Base-by-base conservation (phyloP, 2,797 vertebrate species). In the Setipinna tenuifilis region DNA sequence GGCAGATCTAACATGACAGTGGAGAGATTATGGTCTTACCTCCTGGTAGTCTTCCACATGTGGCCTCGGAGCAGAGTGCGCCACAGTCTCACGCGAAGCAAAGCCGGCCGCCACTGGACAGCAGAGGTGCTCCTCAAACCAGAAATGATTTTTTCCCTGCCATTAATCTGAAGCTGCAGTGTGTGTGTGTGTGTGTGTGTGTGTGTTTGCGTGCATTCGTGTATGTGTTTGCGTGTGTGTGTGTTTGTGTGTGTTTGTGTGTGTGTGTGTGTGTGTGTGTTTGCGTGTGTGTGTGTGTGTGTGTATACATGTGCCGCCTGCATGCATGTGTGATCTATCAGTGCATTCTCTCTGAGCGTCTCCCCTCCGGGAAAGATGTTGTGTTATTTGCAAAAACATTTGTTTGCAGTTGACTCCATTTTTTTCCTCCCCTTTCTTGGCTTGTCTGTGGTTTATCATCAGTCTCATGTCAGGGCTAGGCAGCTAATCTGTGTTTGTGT, bases 371-470 rank as follows among this genome's bases (percentile, higher is more conserved):
- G 4, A 9, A 11, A 65, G 62, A 28, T 65, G 65, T 28, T n/a
- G n/a, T 68, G 23, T 71, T 71, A 71, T 71, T 71, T 83, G 90
- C 87, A 61, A 89, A 85, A 83, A 87, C 9, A 25, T 86, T 83
- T 87, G 85, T 89, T 84, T 85, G 91, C 90, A 90, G 91, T 92
- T 85, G 89, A 59, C 62, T 68, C 46, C 46, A 48, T n/a, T n/a
- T 17, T 68, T 65, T 31, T 31, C 10, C 11, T 25, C 65, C 10
- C 23, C 0, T 5, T 10, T 71, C 88, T 87, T 86, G 90, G 90
- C 91, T 88, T 87, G 84, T 90, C 87, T 89, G 88, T 91, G 91
- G 89, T 87, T 93, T 92, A 87, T 85, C 83, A 44, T 87, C 85
- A 88, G 83, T 85, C 86, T 87, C 21, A 85, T 71, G 87, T 86